These are phyloP conservation scores for Puma concolor DNA, from an alignment of 2,113 vertebrate genomes.

Conservation along the genomic window DNA sequence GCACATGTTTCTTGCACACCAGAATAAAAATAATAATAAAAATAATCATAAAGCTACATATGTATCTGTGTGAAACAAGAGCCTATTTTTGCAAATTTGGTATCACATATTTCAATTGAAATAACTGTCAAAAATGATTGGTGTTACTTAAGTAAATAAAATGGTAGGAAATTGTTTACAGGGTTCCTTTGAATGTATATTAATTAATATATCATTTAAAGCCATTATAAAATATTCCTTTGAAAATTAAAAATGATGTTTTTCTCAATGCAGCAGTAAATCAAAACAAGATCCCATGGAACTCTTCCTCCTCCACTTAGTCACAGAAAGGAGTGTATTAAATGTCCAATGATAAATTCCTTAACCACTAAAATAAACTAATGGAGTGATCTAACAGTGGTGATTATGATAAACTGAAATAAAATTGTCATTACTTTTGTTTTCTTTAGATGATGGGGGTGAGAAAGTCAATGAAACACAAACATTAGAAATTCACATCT, in stretches of 20 bases:
- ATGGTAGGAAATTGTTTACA: background rate
- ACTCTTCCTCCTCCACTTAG: background rate
- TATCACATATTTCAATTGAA: background rate
- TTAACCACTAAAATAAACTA: slow-evolving; percentile 13
- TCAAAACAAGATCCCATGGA: background rate
- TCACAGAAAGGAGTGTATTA: background rate
- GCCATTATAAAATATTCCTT: slow-evolving; percentile 1
- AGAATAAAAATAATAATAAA: background rate
- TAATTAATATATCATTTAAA: background rate
- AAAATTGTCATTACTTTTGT: slow-evolving; percentile 43
- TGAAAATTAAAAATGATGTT: slow-evolving; percentile 3
- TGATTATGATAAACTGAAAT: slow-evolving; percentile 22
- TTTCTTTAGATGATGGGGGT: background rate
- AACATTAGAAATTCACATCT: slow-evolving; percentile 13
- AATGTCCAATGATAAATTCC: background rate
- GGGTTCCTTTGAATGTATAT: background rate
- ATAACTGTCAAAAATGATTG: background rate
- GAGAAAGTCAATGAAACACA: background rate
- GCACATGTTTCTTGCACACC: background rate
- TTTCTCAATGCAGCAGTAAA: background rate
- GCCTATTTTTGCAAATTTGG: background rate
- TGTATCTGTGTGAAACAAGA: background rate
- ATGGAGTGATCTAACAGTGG: background rate
- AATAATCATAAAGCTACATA: background rate
- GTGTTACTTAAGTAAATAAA: background rate